Percentiles rank a stretch among this genome's conserved stretches.
Evolutionary conservation across 2,888 invertebrate species (phyloP).

Genomic region (Synanthedon formicaeformis): DNA sequence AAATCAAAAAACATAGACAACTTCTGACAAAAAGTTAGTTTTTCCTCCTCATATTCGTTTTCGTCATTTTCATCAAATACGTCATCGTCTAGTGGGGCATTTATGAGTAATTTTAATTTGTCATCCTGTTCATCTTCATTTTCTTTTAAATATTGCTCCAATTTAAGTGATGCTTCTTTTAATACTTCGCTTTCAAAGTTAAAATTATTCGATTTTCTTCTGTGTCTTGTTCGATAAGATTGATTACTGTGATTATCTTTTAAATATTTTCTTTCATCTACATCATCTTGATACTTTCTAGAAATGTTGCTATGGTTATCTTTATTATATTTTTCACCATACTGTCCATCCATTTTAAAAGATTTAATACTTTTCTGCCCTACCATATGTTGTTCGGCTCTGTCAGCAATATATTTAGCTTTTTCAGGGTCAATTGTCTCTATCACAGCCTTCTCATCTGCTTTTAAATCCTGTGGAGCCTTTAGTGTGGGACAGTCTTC

Average conservation of each 20-base stretch:
- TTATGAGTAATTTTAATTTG: slow-evolving; percentile 42
- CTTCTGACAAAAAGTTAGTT: slow-evolving; percentile 63
- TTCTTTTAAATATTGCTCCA: slow-evolving; percentile 62
- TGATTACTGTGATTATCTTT: slow-evolving; percentile 62
- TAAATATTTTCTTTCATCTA: slow-evolving; percentile 52
- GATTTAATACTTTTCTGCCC: slow-evolving; percentile 50
- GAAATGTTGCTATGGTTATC: slow-evolving; percentile 54
- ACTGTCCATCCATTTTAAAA: slow-evolving; percentile 53
- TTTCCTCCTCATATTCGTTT: slow-evolving; percentile 21
- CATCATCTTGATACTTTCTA: slow-evolving; percentile 47
- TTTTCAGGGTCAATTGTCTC: slow-evolving; percentile 51
- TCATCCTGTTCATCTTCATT: slow-evolving; percentile 32
- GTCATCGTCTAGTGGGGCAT: slow-evolving; percentile 35
- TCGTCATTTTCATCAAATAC: slow-evolving; percentile 28
- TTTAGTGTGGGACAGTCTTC: slow-evolving; percentile 64
- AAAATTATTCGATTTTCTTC: slow-evolving; percentile 67
- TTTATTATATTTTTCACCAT: slow-evolving; percentile 48
- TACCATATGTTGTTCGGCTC: slow-evolving; percentile 45
- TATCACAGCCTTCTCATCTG: slow-evolving; percentile 59
- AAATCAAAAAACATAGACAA: slow-evolving; percentile 77
- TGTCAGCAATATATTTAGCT: slow-evolving; percentile 48
- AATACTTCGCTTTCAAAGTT: slow-evolving; percentile 72
- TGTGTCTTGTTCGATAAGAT: slow-evolving; percentile 37
- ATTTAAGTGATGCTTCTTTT: slow-evolving; percentile 65
- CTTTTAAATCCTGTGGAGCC: slow-evolving; percentile 62